Conservation (phyloP, 2,113 vertebrate genomes). For the Morphnarchus princeps region DNA sequence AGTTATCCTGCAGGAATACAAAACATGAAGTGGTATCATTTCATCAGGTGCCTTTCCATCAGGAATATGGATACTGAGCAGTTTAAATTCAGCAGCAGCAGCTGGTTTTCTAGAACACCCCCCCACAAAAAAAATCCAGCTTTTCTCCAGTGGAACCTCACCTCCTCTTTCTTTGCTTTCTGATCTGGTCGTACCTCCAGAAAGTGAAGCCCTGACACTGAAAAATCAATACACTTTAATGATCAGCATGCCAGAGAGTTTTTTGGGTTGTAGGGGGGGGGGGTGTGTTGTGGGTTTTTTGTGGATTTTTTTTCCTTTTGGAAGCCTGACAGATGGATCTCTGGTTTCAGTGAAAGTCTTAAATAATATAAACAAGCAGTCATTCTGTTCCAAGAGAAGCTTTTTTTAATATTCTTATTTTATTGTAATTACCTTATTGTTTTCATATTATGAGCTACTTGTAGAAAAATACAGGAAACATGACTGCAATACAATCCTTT, state of each 20-base stretch:
- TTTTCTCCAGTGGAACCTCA: not conserved
- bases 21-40: not conserved
- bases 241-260: not conserved
- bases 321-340: slow-evolving; percentile 42
- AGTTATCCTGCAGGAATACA: not conserved
- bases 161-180: slow-evolving; percentile 4
- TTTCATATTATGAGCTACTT: slow-evolving; percentile 75
- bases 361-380: slow-evolving; percentile 48
- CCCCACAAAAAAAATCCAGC: not conserved
- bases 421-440: slow-evolving; percentile 73
- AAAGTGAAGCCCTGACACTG: slow-evolving; percentile 12
- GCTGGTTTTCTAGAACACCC: not conserved
- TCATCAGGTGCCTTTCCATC: not conserved
- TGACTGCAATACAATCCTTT: slow-evolving; percentile 67
- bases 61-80: not conserved
- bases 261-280: not conserved
- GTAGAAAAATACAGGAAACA: slow-evolving; percentile 75
- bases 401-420: slow-evolving; percentile 62
- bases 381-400: slow-evolving; percentile 57
- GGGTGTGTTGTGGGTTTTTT: not conserved
- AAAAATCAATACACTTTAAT: not conserved
- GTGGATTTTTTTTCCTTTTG: not conserved
- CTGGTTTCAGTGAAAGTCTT: slow-evolving; percentile 68
- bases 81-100: not conserved
- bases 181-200: slow-evolving; percentile 7